Base-by-base conservation (phyloP, 2,113 vertebrate species). In the Grus americana region DNA sequence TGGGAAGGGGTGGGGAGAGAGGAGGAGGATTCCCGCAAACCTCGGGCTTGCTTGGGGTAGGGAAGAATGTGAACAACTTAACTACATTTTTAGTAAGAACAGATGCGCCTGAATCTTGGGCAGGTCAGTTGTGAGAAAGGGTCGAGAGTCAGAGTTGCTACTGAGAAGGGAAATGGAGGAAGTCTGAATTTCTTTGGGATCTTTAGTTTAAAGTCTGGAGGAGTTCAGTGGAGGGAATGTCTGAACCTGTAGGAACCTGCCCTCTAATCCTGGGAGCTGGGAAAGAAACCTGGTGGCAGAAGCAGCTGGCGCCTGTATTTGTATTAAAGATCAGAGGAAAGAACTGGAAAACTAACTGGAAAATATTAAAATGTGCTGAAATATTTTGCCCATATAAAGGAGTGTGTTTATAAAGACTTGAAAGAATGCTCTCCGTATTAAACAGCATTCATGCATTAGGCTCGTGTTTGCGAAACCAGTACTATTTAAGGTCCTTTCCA, bases 291-390 rank as follows among this genome's bases (percentile, higher is more conserved):
- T 9, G 0, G n/a, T 40, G 63, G 23, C 40, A 58, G 40, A 54
- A 57, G 88, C 22, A 93, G 38, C 42, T 50, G 40, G 15, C 4
- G 30, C 27, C 17, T 74, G 13, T 29, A 3, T 67, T 84, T 81
- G 24, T 34, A 3, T 68, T 86, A 42, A 49, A 74, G 26, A 90
- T 72, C 79, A 79, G 90, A 88, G 47, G 32, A 44, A 47, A 74
- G 63, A 70, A 27, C 74, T 93, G 93, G 88, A 75, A 91, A 89
- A 44, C 49, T 44, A 63, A 34, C 65, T 94, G 91, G 84, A 87
- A 85, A 72, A 34, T 73, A 81, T 49, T 80, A 88, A 86, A 79
- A 67, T 29, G 57, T 81, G 83, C 71, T 88, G 86, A 52, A 88
- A 90, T 78, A 26, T 67, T 92, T 90, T 92, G 42, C 72, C 63